phyloP scores from a whole-genome alignment of 2,797 vertebrate genomes.

The Cyclopterus lumpus region DNA sequence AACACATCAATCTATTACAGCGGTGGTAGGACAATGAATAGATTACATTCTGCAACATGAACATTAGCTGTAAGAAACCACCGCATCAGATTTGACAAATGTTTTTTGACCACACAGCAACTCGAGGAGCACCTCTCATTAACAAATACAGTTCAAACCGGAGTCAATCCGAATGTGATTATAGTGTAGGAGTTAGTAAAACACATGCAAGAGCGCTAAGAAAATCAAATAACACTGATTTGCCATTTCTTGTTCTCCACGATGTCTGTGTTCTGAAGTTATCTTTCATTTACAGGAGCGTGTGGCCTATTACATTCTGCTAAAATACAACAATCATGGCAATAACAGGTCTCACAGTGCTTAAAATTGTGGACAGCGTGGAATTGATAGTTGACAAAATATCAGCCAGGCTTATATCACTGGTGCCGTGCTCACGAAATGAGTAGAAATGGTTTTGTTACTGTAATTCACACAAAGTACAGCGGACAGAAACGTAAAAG shows the following conservation, averaged over 20 bases:
- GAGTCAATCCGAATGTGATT: background rate
- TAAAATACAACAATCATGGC: conserved; percentile 1
- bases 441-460: background rate
- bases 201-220: background rate
- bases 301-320: conserved; percentile 4
- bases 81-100: background rate
- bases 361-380: background rate
- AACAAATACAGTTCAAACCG: conserved; percentile 11
- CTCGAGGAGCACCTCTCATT: background rate
- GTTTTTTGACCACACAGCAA: conserved; percentile 12
- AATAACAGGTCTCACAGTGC: conserved; percentile 1
- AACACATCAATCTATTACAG: background rate
- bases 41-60: background rate
- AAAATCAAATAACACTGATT: background rate
- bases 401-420: too few species aligned
- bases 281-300: background rate
- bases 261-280: background rate
- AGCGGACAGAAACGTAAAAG: background rate
- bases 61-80: background rate
- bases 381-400: conserved; percentile 21
- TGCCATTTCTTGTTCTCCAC: background rate
- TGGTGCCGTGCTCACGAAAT: background rate
- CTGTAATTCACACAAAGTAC: background rate
- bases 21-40: background rate
- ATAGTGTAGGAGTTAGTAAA: too few species aligned